Conservation (phyloP, 2,113 vertebrate genomes). For the Crotalus tigris region DNA sequence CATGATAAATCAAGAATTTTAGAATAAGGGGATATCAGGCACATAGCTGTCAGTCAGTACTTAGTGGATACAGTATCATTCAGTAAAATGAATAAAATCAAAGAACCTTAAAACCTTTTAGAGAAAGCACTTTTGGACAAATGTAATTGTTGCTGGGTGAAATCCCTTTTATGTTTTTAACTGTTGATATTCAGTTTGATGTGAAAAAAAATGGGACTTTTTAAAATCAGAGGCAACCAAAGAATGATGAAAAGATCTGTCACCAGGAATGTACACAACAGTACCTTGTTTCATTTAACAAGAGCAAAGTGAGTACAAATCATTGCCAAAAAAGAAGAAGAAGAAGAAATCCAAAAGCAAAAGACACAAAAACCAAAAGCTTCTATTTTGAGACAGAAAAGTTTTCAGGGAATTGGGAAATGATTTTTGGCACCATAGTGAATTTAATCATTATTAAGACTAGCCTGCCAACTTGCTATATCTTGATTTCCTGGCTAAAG, state of each 20-base stretch:
- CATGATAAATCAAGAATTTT: background rate
- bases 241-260: background rate
- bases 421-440: background rate
- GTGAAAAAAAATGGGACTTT: background rate
- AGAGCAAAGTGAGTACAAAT: background rate
- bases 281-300: background rate
- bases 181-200: background rate
- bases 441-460: background rate
- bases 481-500: background rate
- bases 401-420: background rate
- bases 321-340: background rate
- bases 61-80: accelerated
- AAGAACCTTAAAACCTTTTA: background rate
- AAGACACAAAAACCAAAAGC: background rate
- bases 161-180: background rate
- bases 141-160: background rate
- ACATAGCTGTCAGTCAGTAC: background rate
- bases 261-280: background rate
- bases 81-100: background rate
- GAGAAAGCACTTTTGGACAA: background rate
- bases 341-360: background rate
- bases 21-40: background rate
- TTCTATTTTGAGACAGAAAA: background rate
- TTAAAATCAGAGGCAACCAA: background rate
- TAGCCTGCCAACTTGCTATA: background rate